phyloP scores from a whole-genome alignment of 2,888 invertebrate species.

The Cephus pygmeus region DNA sequence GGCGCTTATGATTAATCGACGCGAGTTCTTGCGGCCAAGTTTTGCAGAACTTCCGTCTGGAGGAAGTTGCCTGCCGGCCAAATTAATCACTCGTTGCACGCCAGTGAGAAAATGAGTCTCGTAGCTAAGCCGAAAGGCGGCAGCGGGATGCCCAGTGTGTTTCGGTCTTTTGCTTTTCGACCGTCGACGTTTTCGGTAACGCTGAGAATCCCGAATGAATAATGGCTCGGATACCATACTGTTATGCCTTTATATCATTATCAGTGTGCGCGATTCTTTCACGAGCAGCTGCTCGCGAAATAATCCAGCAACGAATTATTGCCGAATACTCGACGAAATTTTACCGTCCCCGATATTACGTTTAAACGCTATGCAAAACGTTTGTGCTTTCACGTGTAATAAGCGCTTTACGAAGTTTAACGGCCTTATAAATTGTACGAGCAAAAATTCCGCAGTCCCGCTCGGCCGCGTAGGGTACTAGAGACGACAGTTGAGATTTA shows the following conservation, averaged over 20 bases:
- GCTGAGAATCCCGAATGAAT: neutral
- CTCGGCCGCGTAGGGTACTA: neutral
- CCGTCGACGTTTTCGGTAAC: neutral
- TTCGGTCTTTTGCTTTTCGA: neutral
- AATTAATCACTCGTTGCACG: neutral
- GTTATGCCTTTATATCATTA: constrained; percentile 3
- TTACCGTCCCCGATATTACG: constrained; percentile 25
- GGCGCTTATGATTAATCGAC: neutral
- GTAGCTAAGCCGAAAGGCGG: neutral
- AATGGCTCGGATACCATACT: neutral
- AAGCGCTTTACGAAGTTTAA: neutral
- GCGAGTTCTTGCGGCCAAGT: neutral
- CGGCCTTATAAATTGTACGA: neutral
- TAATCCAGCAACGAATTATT: constrained; percentile 36
- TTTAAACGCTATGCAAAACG: neutral
- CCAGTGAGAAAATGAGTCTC: neutral
- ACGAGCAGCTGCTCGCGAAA: constrained; percentile 26
- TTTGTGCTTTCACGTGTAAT: neutral
- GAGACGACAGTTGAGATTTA: neutral
- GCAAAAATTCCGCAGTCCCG: neutral
- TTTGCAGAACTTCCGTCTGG: neutral
- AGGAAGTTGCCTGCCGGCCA: neutral
- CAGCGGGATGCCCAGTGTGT: neutral
- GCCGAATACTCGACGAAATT: constrained; percentile 29
- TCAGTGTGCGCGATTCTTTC: constrained; percentile 39